Conservation (phyloP, 2,888 invertebrate genomes). For the Sussaba pulchella region DNA sequence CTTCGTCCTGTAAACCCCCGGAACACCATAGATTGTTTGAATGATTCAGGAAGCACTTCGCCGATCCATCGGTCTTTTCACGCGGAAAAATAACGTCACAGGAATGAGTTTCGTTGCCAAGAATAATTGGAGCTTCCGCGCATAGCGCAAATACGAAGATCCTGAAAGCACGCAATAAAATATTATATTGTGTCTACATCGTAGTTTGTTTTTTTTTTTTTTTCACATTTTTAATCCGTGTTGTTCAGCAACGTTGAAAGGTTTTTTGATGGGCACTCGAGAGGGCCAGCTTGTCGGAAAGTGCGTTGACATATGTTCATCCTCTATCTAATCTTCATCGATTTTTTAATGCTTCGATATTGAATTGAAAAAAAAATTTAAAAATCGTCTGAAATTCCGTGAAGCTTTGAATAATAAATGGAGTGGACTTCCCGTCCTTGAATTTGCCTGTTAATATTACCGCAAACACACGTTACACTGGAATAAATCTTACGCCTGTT, state of each 20-base stretch:
- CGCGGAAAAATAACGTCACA: slow-evolving; percentile 30
- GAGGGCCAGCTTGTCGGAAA: not conserved
- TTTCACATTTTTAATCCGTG: not conserved
- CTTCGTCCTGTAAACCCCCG: slow-evolving; percentile 68
- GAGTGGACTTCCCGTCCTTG: too few relatives aligned
- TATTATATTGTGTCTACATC: not conserved
- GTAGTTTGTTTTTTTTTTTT: too few relatives aligned
- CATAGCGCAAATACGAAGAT: slow-evolving; percentile 22
- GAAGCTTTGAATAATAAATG: too few relatives aligned
- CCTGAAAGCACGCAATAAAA: not conserved
- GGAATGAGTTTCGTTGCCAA: slow-evolving; percentile 48
- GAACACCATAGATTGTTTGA: slow-evolving; percentile 72
- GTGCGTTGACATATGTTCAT: slow-evolving; percentile 11
- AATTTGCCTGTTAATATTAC: too few relatives aligned
- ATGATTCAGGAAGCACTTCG: slow-evolving; percentile 64
- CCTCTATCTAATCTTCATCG: slow-evolving; percentile 51
- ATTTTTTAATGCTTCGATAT: not conserved
- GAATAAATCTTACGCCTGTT: too few relatives aligned
- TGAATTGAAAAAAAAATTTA: not conserved
- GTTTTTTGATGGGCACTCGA: not conserved
- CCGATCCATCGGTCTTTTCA: not conserved
- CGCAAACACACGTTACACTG: too few relatives aligned
- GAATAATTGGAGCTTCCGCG: slow-evolving; percentile 2
- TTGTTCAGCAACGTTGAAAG: not conserved
- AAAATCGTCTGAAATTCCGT: too few relatives aligned